A percentile compares a stretch with the other conserved stretches of the same genome.
These are phyloP conservation scores for Pica pica DNA, from an alignment of 2,113 vertebrate species.

Conservation along the genomic window DNA sequence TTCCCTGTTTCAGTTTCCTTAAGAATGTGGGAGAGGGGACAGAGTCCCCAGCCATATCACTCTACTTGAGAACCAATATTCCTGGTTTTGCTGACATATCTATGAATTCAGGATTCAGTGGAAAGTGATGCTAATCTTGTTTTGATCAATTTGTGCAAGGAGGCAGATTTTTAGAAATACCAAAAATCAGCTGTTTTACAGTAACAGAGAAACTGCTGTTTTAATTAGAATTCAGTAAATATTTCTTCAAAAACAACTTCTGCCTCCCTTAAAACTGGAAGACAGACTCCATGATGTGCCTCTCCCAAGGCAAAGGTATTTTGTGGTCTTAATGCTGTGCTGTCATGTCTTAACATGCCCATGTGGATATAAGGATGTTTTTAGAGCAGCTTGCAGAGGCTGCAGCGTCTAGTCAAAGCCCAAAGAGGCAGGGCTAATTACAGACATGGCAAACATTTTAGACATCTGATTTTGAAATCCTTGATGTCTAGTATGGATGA, in stretches of 20 bases:
- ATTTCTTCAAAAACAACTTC: neutral
- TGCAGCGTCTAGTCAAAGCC: neutral
- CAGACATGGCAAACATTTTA: constrained; percentile 27
- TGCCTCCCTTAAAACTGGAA: neutral
- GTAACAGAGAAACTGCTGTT: neutral
- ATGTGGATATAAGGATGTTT: neutral
- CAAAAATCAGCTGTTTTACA: neutral
- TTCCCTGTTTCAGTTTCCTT: neutral
- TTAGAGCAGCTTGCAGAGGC: constrained; percentile 10
- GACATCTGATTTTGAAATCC: neutral
- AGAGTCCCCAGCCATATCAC: neutral
- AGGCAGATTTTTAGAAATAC: neutral
- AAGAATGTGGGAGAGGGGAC: neutral
- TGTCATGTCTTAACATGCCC: neutral
- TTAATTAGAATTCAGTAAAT: neutral
- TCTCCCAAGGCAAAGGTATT: neutral
- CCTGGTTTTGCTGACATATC: neutral
- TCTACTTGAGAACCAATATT: neutral
- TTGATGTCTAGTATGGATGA: neutral
- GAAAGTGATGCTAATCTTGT: neutral
- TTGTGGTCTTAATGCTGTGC: neutral
- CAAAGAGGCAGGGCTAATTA: neutral
- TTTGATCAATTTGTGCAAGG: neutral
- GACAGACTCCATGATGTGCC: neutral
- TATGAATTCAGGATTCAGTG: neutral